Conservation (phyloP, 2,888 invertebrate species). For the Xanthorhoe designata region DNA sequence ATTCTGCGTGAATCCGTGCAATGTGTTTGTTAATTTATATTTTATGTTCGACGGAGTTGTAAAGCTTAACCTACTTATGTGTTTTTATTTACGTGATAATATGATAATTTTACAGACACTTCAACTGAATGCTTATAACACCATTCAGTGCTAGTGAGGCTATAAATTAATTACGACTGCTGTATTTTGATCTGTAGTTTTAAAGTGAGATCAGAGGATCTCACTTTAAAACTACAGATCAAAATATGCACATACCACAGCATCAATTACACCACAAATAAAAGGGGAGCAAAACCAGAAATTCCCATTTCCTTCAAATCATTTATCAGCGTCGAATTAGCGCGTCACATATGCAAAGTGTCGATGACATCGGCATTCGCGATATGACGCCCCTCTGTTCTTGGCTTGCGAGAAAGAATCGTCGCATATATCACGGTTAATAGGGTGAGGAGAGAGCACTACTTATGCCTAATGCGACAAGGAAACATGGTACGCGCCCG, state of each 20-base stretch:
- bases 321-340: conserved; percentile 80
- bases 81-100: no score
- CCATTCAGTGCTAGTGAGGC: no score
- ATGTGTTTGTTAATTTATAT: conserved; percentile 35
- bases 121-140: no score
- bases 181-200: no score
- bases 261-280: conserved; percentile 22
- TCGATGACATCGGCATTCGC: conserved; percentile 68
- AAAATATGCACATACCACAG: not conserved
- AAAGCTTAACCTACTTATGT: not conserved
- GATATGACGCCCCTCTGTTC: conserved; percentile 76
- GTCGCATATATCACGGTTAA: conserved; percentile 85
- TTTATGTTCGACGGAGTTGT: conserved; percentile 8
- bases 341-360: conserved; percentile 68
- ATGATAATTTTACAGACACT: no score
- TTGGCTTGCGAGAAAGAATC: conserved; percentile 82
- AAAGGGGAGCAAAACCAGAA: conserved; percentile 57
- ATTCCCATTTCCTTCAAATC: conserved; percentile 67
- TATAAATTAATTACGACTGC: no score
- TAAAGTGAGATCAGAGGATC: no score
- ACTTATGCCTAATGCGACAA: conserved; percentile 85
- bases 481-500: conserved; percentile 79
- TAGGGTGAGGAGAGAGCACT: conserved; percentile 85
- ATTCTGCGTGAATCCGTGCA: conserved; percentile 34
- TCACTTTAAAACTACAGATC: not conserved